These are phyloP conservation scores for Bombus sylvicola DNA, from an alignment of 1,140 invertebrate genomes.

Conservation along the genomic window DNA sequence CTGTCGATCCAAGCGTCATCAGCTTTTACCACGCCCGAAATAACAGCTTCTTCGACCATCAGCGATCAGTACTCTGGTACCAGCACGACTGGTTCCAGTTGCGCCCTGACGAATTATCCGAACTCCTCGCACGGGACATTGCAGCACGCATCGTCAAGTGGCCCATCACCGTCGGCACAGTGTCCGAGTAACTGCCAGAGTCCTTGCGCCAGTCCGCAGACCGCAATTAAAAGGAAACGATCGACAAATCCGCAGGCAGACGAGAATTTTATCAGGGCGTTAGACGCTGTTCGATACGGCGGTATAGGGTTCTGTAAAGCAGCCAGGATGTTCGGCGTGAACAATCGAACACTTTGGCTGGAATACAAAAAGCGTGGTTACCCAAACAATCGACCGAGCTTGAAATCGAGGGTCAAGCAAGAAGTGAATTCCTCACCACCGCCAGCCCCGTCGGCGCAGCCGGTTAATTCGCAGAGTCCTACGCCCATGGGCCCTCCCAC, in stretches of 20 bases:
- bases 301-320: slow-evolving; percentile 93
- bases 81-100: slow-evolving; percentile 74
- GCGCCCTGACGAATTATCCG: slow-evolving; percentile 75
- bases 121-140: slow-evolving; percentile 74
- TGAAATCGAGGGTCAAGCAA: slow-evolving; percentile 87
- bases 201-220: slow-evolving; percentile 79
- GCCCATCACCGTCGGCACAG: slow-evolving; percentile 73
- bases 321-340: slow-evolving; percentile 90
- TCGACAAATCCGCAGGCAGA: slow-evolving; percentile 89
- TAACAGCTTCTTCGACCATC: slow-evolving; percentile 76
- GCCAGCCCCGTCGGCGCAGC: slow-evolving; percentile 68
- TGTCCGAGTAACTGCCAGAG: slow-evolving; percentile 78
- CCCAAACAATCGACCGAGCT: slow-evolving; percentile 88
- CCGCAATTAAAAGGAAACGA: slow-evolving; percentile 84
- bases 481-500: slow-evolving; percentile 84
- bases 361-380: slow-evolving; percentile 93
- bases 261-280: slow-evolving; percentile 89
- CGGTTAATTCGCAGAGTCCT: slow-evolving; percentile 80
- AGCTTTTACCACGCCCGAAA: slow-evolving; percentile 80
- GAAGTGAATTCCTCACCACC: slow-evolving; percentile 82
- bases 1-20: slow-evolving; percentile 81
- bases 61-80: slow-evolving; percentile 77
- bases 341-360: slow-evolving; percentile 92
- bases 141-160: slow-evolving; percentile 64
- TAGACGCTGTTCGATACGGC: slow-evolving; percentile 91